Conservation (phyloP, 2,888 invertebrate genomes). For the Folsomia candida region DNA sequence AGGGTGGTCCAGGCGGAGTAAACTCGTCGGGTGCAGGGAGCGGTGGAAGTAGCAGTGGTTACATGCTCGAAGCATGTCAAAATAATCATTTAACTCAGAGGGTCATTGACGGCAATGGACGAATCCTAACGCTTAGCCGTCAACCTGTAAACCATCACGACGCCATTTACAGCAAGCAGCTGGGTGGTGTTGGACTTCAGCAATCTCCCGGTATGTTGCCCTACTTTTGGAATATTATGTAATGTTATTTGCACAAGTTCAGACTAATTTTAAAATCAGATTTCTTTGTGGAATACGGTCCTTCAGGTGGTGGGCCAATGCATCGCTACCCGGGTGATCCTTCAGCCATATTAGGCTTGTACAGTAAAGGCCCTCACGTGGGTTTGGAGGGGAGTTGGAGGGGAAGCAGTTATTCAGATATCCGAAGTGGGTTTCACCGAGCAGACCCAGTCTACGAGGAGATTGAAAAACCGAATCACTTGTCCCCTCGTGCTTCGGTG, state of each 20-base stretch:
- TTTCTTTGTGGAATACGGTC: slow-evolving; percentile 10
- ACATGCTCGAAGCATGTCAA: slow-evolving; percentile 44
- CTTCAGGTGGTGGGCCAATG: slow-evolving; percentile 29
- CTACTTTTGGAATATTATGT: too few relatives aligned
- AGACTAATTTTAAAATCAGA: background rate
- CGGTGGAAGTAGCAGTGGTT: slow-evolving; percentile 27
- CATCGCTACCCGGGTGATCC: slow-evolving; percentile 43
- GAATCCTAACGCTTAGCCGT: slow-evolving; percentile 47
- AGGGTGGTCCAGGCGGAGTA: slow-evolving; percentile 31
- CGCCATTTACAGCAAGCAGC: slow-evolving; percentile 50
- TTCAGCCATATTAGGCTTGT: slow-evolving; percentile 44
- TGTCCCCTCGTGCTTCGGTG: slow-evolving; percentile 49
- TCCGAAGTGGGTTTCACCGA: slow-evolving; percentile 41
- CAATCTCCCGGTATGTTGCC: slow-evolving; percentile 44
- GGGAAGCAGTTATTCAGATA: slow-evolving; percentile 50
- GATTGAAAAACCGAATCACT: slow-evolving; percentile 49
- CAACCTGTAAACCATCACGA: slow-evolving; percentile 49
- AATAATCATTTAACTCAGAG: slow-evolving; percentile 49
- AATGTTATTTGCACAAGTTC: background rate
- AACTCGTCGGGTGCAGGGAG: slow-evolving; percentile 34
- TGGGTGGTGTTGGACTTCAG: slow-evolving; percentile 47
- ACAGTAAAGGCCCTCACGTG: slow-evolving; percentile 38
- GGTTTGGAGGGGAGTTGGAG: slow-evolving; percentile 49
- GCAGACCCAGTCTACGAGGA: slow-evolving; percentile 50
- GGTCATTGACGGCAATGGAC: slow-evolving; percentile 42